Evolutionary conservation across 2,113 vertebrate species (phyloP), one percentile per base, ranked within the genome.

Genomic region (Oryzias javanicus): DNA sequence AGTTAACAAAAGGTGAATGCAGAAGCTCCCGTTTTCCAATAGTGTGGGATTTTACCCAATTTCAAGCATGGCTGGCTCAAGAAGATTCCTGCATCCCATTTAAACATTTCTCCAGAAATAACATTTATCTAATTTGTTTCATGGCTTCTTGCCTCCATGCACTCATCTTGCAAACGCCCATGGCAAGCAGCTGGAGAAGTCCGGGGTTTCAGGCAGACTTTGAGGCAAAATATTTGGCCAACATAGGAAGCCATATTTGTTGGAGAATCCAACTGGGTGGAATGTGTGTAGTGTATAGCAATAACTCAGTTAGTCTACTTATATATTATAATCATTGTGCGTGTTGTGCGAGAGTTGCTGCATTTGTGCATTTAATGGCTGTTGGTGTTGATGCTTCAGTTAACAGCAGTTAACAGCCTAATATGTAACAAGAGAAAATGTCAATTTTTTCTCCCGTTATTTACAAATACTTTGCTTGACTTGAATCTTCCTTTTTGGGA

Each of bases 101-200:
- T 82, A 87, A 89, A 89, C 75, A 72, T 90, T 90, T 64, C 77
- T 82, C 72, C 66, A 74, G 79, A 88, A 86, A 85, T 89, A 90
- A 90, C 83, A 89, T 89, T 90, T 88, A 89, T 88, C 81, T 87
- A 89, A 90, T 90, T 88, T 80, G 76, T 83, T 88, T 84, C 81
- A 83, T 82, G 82, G 85, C 74, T 86, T 77, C 81, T 70, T 29
- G 83, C 79, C 76, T 77, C 70, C 57, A 55, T 74, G 81, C 75
- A 67, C 80, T 67, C 76, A 45, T 70, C 64, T 79, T 68, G 80
- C 72, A 76, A 55, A 70, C 60, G 77, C 84, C 66, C 55, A 60
- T 62, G 66, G 78, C 65, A 53, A 56, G 67, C 61, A 64, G 61
- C 60, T 60, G 68, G 59, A 79, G 66, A 8, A 41, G 68, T 54